Evolutionary conservation across 2,113 vertebrate species (phyloP), one percentile per base, ranked within the genome.

Genomic region (Myrmophylax atrothorax): DNA sequence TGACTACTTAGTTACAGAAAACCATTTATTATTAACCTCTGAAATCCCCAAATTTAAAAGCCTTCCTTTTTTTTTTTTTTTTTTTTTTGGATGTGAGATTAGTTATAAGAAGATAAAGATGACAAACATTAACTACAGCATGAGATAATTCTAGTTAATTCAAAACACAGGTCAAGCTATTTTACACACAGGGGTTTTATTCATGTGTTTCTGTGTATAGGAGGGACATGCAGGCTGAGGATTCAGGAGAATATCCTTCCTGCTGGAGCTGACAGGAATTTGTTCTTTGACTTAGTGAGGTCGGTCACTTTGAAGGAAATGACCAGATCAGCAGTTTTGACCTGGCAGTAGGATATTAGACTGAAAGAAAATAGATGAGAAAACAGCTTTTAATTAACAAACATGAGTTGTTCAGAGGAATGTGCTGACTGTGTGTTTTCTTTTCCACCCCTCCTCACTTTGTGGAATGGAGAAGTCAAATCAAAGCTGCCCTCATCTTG

Each of bases 321-420:
- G 7, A 22, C 73, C 59, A 44, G 67, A 70, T 96, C 94, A 96
- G 85, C 93, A 88, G 50, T 94, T 96, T 94, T 68, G 10, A 17
- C 75, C 64, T 92, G 68, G 55, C 66, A 87, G 72, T 93, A 72
- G 47, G 67, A 83, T 91, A 93, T 73, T 76, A 88, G 46, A 49
- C 68, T 80, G 83, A 74, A 91, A 79, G 68, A 74, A 96, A 96
- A 93, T n/a, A 93, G 76, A 96, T 94, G 82, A 47, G 91, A 90
- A 96, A 95, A 93, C 82, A 95, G 75, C 64, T 92, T 96, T 93
- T 95, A 97, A 93, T 95, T 96, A 96, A 92, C 82, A 96, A 95
- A 96, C 84, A 86, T 78, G 84, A 88, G 75, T 24, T 85, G 64
- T 77, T 84, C 42, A 26, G 52, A 20, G 12, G 55, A 80, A 94